phyloP scores from a whole-genome alignment of 2,113 vertebrate species.

The Anguilla japonica region DNA sequence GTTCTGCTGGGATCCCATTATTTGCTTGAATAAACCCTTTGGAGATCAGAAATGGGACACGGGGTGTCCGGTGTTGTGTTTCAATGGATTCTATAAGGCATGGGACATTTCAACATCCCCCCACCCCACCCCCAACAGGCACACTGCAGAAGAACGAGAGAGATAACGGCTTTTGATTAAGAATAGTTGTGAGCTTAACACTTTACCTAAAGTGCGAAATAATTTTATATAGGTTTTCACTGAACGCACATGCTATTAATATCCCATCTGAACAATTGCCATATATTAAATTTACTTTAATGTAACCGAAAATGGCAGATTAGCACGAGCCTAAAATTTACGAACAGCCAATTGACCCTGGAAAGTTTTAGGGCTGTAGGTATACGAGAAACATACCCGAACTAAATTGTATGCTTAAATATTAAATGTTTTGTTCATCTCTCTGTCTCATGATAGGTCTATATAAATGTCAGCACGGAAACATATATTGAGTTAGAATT shows the following conservation, averaged over 20 bases:
- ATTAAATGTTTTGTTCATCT: background rate
- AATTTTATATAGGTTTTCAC: constrained; percentile 59
- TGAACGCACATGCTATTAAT: background rate
- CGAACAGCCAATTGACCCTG: background rate
- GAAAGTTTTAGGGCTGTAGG: background rate
- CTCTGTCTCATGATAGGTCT: background rate
- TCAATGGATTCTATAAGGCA: constrained; percentile 80
- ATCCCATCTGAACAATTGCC: no score
- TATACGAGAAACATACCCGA: no score
- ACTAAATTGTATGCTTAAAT: no score
- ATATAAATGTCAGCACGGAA: background rate
- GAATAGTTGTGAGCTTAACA: background rate
- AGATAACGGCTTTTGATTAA: background rate
- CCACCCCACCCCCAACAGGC: constrained; percentile 62
- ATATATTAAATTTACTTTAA: no score
- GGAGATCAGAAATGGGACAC: constrained; percentile 81
- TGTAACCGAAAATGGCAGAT: background rate
- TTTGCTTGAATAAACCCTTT: constrained; percentile 99
- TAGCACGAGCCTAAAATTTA: background rate
- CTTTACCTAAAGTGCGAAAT: constrained; percentile 70
- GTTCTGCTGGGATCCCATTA: constrained; percentile 92
- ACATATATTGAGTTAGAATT: background rate
- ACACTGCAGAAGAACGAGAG: constrained; percentile 6
- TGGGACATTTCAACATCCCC: constrained; percentile 74
- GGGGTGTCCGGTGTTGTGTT: constrained; percentile 89